phyloP scores from a whole-genome alignment of 35 echinoderm and acorn worm genomes.

The Strongylocentrotus purpuratus region DNA sequence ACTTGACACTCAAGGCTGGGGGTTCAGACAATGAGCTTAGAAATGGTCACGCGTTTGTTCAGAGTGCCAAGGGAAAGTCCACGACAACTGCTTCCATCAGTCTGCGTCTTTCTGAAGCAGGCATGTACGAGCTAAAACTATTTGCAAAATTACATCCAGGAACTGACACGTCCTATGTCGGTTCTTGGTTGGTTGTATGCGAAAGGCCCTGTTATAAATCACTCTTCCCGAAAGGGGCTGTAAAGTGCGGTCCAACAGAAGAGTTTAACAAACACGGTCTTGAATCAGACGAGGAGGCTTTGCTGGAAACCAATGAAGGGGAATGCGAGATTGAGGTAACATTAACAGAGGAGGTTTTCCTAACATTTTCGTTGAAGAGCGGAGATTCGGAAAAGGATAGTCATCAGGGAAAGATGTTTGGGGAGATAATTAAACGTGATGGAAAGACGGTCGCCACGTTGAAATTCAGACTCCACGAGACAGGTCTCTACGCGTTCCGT shows the following conservation, averaged over 20 bases:
- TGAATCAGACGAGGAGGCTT: neutral
- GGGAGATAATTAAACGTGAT: constrained; percentile 16
- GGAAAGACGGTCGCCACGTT: neutral
- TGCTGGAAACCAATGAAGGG: constrained; percentile 17
- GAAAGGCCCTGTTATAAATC: constrained; percentile 12
- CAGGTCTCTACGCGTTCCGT: constrained; percentile 23
- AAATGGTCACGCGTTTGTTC: constrained; percentile 38
- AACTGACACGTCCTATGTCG: neutral
- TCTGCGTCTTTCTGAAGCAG: constrained; percentile 31
- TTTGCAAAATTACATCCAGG: constrained; percentile 12
- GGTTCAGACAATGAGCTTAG: neutral
- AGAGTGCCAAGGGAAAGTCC: constrained; percentile 16
- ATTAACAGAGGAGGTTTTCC: neutral
- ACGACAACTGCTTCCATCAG: constrained; percentile 26
- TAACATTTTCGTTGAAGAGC: constrained; percentile 10
- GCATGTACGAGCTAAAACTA: constrained; percentile 36
- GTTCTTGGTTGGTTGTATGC: constrained; percentile 38
- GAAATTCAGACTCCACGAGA: constrained; percentile 12
- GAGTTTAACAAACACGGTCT: constrained; percentile 24
- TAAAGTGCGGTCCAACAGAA: constrained; percentile 35
- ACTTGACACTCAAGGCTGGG: neutral
- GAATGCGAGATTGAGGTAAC: constrained; percentile 25
- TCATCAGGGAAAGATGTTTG: constrained; percentile 43
- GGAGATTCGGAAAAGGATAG: constrained; percentile 19
- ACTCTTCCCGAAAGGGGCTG: constrained; percentile 37